phyloP scores from a whole-genome alignment of 2,797 vertebrate genomes.

The Alca torda region DNA sequence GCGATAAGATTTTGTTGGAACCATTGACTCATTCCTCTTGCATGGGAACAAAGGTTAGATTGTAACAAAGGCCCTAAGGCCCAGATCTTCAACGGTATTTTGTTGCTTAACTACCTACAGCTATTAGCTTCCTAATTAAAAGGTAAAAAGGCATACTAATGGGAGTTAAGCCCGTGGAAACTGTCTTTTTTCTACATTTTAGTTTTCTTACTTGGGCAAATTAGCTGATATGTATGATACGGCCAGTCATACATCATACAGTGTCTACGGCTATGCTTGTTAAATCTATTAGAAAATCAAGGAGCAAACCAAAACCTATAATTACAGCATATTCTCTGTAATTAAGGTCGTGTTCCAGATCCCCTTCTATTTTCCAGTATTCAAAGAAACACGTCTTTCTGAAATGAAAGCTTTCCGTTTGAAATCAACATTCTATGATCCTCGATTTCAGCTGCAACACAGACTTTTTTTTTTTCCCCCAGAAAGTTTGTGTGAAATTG shows the following conservation, averaged over 20 bases:
- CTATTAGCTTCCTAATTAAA: conserved; percentile 25
- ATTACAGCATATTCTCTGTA: background rate
- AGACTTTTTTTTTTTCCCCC: background rate
- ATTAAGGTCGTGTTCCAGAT: background rate
- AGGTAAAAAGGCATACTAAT: background rate
- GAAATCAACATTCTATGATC: background rate
- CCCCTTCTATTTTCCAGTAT: background rate
- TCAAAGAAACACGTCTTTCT: background rate
- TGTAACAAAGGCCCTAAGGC: background rate
- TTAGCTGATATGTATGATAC: background rate
- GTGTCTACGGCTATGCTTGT: background rate
- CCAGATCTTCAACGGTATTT: conserved; percentile 1
- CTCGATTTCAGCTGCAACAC: background rate
- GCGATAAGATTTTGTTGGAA: background rate
- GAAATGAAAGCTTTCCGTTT: background rate
- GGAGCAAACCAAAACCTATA: conserved; percentile 1
- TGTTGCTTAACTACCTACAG: background rate
- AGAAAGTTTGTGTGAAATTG: background rate
- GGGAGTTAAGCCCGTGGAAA: background rate
- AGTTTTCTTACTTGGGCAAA: background rate
- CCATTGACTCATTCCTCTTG: conserved; percentile 2
- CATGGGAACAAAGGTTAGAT: background rate
- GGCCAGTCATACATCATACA: background rate
- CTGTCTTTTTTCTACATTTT: background rate
- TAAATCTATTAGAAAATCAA: background rate